phyloP scores from a whole-genome alignment of 2,113 vertebrate species.

The Seriola quinqueradiata region DNA sequence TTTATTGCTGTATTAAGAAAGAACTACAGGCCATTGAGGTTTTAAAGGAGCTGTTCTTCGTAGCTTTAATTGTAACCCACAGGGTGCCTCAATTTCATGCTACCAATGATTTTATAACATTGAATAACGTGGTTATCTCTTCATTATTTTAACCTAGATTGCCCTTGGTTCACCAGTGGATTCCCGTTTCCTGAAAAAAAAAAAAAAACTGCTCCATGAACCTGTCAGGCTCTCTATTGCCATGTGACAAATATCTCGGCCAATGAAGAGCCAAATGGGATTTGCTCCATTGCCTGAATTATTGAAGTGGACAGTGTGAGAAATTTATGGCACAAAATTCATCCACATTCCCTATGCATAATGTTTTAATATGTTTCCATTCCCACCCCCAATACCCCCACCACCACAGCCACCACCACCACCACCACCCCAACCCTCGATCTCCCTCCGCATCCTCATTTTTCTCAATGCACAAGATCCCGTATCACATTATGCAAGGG shows the following conservation, averaged over 20 bases:
- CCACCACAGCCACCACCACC: not conserved
- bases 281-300: conserved; percentile 74
- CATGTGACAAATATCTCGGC: conserved; percentile 74
- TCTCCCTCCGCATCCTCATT: conserved; percentile 8
- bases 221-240: conserved; percentile 70
- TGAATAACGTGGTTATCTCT: conserved; percentile 5
- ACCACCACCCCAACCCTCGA: conserved; percentile 1
- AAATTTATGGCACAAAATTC: conserved; percentile 67
- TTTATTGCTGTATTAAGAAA: not conserved
- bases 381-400: conserved; percentile 1
- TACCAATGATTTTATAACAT: conserved; percentile 8
- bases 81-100: conserved; percentile 5
- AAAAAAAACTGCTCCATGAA: conserved; percentile 35
- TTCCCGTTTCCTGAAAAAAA: conserved; percentile 10
- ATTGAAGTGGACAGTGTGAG: conserved; percentile 78
- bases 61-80: conserved; percentile 25
- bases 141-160: conserved; percentile 14
- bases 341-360: conserved; percentile 61
- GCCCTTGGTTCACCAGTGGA: conserved; percentile 20
- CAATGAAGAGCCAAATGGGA: conserved; percentile 69
- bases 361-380: conserved; percentile 58
- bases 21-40: not conserved
- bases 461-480: conserved; percentile 26
- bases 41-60: conserved; percentile 9
- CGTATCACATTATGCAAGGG: conserved; percentile 51